Evolutionary conservation across 2,113 vertebrate genomes (phyloP), one percentile per base, ranked within the genome.

Genomic region (Promerops cafer): DNA sequence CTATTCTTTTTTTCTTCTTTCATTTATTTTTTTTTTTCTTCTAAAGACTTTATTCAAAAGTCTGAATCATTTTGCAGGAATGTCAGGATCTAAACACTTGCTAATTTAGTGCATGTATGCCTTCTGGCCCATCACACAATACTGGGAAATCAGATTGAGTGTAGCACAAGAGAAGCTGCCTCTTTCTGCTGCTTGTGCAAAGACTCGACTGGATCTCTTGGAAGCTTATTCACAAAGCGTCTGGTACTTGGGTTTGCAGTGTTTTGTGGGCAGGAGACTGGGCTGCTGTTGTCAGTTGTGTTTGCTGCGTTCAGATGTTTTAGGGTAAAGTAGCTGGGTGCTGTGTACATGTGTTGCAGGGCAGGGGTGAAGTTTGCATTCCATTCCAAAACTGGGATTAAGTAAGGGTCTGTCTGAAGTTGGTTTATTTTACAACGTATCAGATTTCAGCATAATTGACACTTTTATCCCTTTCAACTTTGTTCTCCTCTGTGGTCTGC

Each of bases 401-500:
- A 95, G 74, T 87, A 94, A 79, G 49, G 39, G 37, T 89, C 74
- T 75, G 37, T 85, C 86, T 95, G 89, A 96, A 93, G 91, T 71
- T 81, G 54, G 50, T 91, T 91, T 96, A 49, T 89, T 96, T 93
- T 87, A 79, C 87, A 72, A 44, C 93, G 69, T 83, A 91, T 87
- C 81, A 60, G 12, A 87, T 96, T 97, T 91, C 93, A 89, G 71
- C 66, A 87, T 87, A 87, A 91, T 45, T 94, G 95, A 90, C 81
- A 47, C 49, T 95, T 91, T 60, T 78, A 89, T 95, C 42, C 77
- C 45, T 76, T 94, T 93, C 78, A 94, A 44, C 74, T 95, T 89
- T 87, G 40, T 93, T 96, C 84, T 87, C 20, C 40, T 85, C 61
- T 89, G 83, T 87, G 89, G 81, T 91, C 89, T 89, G 21, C 78